Conservation (phyloP, 2,797 vertebrate species). For the Rachycentron canadum region DNA sequence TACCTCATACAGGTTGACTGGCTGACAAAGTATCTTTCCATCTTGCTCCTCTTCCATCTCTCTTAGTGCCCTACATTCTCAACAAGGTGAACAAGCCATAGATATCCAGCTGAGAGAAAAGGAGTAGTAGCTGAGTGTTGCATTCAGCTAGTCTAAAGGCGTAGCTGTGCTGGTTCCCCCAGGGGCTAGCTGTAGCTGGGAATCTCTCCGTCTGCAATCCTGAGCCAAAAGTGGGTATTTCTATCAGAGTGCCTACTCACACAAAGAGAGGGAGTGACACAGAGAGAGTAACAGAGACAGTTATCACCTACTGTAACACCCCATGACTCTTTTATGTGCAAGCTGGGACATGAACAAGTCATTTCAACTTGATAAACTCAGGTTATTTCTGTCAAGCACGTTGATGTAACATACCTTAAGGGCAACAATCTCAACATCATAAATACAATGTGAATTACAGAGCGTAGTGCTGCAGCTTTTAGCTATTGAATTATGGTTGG, state of each 20-base stretch:
- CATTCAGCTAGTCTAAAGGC: conserved; percentile 54
- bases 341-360: conserved; percentile 33
- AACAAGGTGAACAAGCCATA: conserved; percentile 58
- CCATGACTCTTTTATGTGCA: conserved; percentile 35
- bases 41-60: conserved; percentile 14
- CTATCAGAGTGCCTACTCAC: conserved; percentile 34
- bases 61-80: conserved; percentile 27
- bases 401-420: conserved; percentile 20
- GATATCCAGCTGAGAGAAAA: conserved; percentile 64
- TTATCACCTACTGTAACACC: conserved; percentile 35
- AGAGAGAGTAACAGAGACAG: conserved; percentile 23
- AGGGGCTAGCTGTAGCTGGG: conserved; percentile 40
- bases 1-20: conserved; percentile 19
- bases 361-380: conserved; percentile 49
- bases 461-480: conserved; percentile 12
- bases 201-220: conserved; percentile 41
- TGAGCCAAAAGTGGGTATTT: conserved; percentile 47
- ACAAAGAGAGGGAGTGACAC: conserved; percentile 2
- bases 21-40: conserved; percentile 31
- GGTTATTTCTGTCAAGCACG: conserved; percentile 45
- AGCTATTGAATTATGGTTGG: background rate
- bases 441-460: conserved; percentile 29
- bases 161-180: conserved; percentile 31
- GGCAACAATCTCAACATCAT: background rate
- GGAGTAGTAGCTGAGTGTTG: conserved; percentile 57